Conservation (phyloP, 2,113 vertebrate genomes). For the Pelecanoides urinatrix region DNA sequence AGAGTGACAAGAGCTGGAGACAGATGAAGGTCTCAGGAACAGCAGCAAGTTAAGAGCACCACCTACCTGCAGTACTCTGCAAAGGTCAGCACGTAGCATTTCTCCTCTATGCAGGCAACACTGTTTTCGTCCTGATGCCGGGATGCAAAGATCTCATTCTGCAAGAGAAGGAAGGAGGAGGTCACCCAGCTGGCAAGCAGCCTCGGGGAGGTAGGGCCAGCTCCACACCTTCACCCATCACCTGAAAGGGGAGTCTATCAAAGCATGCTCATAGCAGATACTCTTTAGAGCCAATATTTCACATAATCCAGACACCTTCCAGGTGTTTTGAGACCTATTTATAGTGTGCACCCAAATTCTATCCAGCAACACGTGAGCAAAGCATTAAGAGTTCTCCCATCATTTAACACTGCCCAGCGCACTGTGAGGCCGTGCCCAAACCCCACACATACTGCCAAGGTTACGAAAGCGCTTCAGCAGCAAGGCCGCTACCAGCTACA, state of each 20-base stretch:
- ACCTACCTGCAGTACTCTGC: conserved; percentile 98
- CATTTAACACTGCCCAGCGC: not conserved
- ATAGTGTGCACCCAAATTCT: rapidly evolving
- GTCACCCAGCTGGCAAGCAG: not conserved
- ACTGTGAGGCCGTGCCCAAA: not conserved
- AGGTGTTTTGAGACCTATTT: not conserved
- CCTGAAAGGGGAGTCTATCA: not conserved
- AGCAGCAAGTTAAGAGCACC: conserved; percentile 35
- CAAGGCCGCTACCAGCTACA: not conserved
- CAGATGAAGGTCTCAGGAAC: not conserved
- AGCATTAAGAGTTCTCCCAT: not conserved
- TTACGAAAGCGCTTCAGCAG: not conserved
- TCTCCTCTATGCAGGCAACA: conserved; percentile 98
- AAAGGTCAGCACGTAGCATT: conserved; percentile 97
- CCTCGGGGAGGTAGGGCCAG: not conserved
- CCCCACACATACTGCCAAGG: rapidly evolving
- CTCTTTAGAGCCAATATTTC: not conserved
- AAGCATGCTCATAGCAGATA: rapidly evolving
- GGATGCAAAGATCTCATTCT: conserved; percentile 98
- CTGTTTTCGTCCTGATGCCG: conserved; percentile 98
- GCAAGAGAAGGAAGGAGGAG: conserved; percentile 14
- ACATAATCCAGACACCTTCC: not conserved
- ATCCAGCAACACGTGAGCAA: not conserved
- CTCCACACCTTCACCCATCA: not conserved
- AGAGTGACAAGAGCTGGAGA: not conserved